Evolutionary conservation across 23 tunicate species (phyloP).

Genomic region (Trididemnum miniatum): DNA sequence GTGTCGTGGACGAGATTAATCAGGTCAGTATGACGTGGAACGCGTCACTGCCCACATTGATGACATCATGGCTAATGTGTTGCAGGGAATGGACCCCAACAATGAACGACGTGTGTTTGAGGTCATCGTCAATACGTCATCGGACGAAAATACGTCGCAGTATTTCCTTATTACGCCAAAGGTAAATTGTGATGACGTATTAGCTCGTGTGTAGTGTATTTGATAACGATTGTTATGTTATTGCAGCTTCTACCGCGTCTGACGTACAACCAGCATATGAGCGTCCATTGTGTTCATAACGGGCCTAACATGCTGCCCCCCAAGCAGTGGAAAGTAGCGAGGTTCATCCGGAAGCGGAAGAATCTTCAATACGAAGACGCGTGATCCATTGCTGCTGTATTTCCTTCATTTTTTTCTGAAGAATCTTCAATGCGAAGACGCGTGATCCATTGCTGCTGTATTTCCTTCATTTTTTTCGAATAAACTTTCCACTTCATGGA

Average conservation of each 20-base stretch:
- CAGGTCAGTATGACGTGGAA: constrained; percentile 43
- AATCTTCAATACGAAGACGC: constrained; percentile 60
- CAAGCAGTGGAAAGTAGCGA: constrained; percentile 50
- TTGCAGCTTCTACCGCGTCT: constrained; percentile 61
- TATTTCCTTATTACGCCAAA: constrained; percentile 91
- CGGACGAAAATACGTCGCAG: constrained; percentile 61
- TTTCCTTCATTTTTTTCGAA: too few relatives aligned
- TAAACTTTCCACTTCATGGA: too few relatives aligned
- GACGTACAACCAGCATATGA: constrained; percentile 81
- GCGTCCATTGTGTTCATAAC: constrained; percentile 77
- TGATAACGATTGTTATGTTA: neutral
- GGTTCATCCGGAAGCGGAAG: constrained; percentile 50
- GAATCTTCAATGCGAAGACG: constrained; percentile 60
- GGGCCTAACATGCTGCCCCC: constrained; percentile 69
- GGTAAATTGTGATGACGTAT: too few relatives aligned
- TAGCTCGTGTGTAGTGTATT: neutral
- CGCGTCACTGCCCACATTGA: neutral
- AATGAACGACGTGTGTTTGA: constrained; percentile 86
- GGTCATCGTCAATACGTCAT: constrained; percentile 74
- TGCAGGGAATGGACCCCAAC: constrained; percentile 93
- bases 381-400: too few relatives aligned
- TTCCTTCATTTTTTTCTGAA: too few relatives aligned
- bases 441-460: too few relatives aligned
- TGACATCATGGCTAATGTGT: too few relatives aligned
- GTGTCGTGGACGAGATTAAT: constrained; percentile 90